Conservation (phyloP, 1,140 invertebrate species). For the Drosophila pachea region DNA sequence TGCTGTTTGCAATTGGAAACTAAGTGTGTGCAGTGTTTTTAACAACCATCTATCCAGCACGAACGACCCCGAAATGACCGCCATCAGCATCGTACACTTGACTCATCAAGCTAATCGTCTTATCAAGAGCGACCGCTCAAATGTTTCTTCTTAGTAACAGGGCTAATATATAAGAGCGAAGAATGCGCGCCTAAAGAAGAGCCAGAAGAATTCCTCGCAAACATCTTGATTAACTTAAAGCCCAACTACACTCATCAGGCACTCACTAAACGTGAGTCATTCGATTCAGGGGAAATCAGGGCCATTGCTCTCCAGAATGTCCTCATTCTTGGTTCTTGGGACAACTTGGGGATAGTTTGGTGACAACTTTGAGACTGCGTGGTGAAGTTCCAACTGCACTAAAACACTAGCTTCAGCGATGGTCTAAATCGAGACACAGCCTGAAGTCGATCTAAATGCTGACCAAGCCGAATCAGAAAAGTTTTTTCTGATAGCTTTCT, state of each 20-base stretch:
- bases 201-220: neutral
- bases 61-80: slow-evolving; percentile 68
- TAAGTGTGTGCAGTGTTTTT: slow-evolving; percentile 5
- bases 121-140: slow-evolving; percentile 23
- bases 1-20: slow-evolving; percentile 10
- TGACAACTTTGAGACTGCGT: neutral
- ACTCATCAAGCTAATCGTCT: slow-evolving; percentile 49
- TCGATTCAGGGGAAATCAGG: slow-evolving; percentile 1
- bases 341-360: slow-evolving; percentile 40
- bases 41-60: neutral
- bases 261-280: slow-evolving; percentile 12
- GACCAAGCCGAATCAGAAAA: too few relatives aligned
- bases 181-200: neutral
- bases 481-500: too few relatives aligned
- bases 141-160: neutral
- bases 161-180: neutral
- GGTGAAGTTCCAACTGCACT: too few relatives aligned
- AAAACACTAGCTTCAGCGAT: too few relatives aligned
- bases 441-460: too few relatives aligned
- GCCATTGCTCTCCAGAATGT: neutral
- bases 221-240: slow-evolving; percentile 6
- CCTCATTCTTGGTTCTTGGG: too few relatives aligned
- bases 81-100: slow-evolving; percentile 46
- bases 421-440: too few relatives aligned
- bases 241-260: neutral